phyloP scores from a whole-genome alignment of 2,797 vertebrate species.

The Vireo griseus region DNA sequence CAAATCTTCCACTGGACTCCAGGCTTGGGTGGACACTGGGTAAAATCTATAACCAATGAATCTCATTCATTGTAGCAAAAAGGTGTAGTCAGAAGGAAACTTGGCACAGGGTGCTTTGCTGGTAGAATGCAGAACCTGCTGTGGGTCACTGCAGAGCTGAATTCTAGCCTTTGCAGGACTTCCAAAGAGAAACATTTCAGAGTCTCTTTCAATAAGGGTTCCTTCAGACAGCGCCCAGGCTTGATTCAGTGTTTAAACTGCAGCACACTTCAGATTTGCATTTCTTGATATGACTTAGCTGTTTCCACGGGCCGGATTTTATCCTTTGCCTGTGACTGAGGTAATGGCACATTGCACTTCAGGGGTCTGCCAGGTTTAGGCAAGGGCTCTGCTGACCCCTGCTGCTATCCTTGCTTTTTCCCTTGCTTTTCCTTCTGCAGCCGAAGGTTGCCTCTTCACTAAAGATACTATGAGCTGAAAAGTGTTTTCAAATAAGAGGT shows the following conservation, averaged over 20 bases:
- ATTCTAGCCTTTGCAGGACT: neutral
- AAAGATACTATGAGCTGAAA: neutral
- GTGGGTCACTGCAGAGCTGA: neutral
- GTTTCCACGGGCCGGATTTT: neutral
- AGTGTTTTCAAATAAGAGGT: neutral
- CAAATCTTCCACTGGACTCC: neutral
- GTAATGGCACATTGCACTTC: neutral
- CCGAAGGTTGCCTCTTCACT: neutral
- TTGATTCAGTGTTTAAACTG: neutral
- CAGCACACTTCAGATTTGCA: neutral
- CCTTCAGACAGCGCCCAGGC: neutral
- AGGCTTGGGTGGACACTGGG: neutral
- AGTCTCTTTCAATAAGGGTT: neutral
- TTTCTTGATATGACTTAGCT: neutral
- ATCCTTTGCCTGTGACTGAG: neutral
- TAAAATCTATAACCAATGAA: neutral
- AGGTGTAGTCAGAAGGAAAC: neutral
- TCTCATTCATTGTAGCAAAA: neutral
- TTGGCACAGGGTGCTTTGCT: neutral
- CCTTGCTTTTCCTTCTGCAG: neutral
- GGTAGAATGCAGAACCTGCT: neutral
- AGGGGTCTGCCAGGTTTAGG: neutral
- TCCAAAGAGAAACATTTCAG: neutral
- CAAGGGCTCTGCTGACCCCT: conserved; percentile 49
- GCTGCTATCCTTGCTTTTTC: conserved; percentile 4